A percentile compares a stretch with the other conserved stretches of the same genome.
Conservation (phyloP, 1,140 invertebrate genomes). For the Ostrea denselamellosa region DNA sequence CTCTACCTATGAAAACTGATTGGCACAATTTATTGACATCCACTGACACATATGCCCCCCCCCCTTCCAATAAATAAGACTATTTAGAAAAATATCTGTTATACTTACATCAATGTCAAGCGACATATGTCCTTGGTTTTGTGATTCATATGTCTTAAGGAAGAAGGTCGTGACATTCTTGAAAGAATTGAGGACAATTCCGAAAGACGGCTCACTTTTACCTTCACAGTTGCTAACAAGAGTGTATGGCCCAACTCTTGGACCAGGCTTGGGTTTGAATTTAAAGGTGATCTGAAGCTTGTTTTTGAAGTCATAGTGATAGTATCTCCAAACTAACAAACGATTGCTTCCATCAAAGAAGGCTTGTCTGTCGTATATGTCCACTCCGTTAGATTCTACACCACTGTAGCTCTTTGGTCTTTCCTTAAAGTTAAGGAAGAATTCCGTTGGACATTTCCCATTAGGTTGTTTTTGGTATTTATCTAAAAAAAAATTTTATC, state of each 20-base stretch:
- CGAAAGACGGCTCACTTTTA: not conserved
- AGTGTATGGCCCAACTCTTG: not conserved
- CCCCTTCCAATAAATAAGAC: too few species aligned
- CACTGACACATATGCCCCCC: too few species aligned
- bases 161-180: not conserved
- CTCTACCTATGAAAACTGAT: too few species aligned
- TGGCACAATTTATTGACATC: too few species aligned
- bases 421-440: not conserved
- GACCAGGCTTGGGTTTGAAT: slow-evolving; percentile 1
- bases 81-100: too few species aligned
- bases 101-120: slow-evolving; percentile 18
- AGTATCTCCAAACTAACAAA: not conserved
- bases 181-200: not conserved
- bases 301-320: not conserved
- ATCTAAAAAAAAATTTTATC: too few species aligned
- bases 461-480: not conserved
- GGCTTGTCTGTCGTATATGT: not conserved
- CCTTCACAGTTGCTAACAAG: slow-evolving; percentile 24
- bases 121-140: not conserved
- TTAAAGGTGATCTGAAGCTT: slow-evolving; percentile 22
- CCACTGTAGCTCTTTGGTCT: not conserved
- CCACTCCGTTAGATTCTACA: not conserved
- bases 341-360: not conserved
- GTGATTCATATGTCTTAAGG: not conserved
- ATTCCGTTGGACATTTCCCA: not conserved